Base-by-base conservation (phyloP, 1,140 invertebrate genomes). In the Augochlora pura region DNA sequence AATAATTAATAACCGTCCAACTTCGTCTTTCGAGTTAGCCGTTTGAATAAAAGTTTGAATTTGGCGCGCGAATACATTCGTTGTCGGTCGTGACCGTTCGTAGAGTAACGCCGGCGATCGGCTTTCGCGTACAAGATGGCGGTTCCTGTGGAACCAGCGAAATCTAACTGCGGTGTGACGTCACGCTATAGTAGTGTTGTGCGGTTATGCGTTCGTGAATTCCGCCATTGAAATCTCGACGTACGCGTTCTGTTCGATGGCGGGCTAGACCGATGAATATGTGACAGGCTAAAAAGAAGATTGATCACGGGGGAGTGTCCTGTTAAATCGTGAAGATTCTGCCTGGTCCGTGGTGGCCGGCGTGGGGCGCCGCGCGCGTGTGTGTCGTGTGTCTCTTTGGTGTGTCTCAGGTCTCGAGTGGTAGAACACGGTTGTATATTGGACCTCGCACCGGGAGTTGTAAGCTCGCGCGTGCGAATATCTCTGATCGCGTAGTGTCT, bases 171-270 rank as follows among this genome's bases (percentile, higher is more conserved):
- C 69, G 74, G 76, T 72, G 86, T 91, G 91, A 91, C 90, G 91
- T 91, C 88, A 91, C 82, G 77, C 46, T 72, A 77, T 74, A 75
- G 84, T 77, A 73, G 83, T 80, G 83, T 85, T 78, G 85, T 88
- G 82, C 86, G 84, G 89, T 85, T 89, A 88, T 90, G 89, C 87
- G 87, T 86, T 87, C 83, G 85, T 91, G 90, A 89, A 86, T 87
- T 90, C 88, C 88, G 90, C 90, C 90, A 91, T 91, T 90, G 86
- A 82, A 70, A 87, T 42, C n/a, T 77, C 60, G 49, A 59, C 54
- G 70, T 83, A 54, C 62, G 83, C 57, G 75, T 68, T 72, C 46
- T 65, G 23, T 64, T 73, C 62, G 49, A 52, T 70, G 65, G 62
- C 60, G 63, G 59, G 39, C 27, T 73, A 65, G 68, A 80, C n/a